These are phyloP conservation scores for Pogonophryne albipinna DNA, from an alignment of 2,797 vertebrate species.

Conservation along the genomic window DNA sequence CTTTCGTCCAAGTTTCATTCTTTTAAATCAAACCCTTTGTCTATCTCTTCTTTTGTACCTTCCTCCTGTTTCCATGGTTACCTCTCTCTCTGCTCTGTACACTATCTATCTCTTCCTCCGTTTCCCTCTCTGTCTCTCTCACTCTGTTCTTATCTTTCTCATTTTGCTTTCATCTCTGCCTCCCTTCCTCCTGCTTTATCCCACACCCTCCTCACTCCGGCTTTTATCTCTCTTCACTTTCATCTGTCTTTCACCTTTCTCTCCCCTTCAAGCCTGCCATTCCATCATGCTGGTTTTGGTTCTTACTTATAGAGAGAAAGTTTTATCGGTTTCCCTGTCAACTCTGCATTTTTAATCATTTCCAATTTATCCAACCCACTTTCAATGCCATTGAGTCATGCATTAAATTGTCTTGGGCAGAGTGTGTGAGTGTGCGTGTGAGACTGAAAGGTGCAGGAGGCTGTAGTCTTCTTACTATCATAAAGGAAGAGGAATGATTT, in stretches of 20 bases:
- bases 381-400: constrained; percentile 78
- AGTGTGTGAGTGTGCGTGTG: constrained; percentile 54
- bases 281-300: constrained; percentile 87
- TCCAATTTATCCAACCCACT: constrained; percentile 82
- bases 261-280: constrained; percentile 91
- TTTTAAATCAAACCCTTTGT: constrained; percentile 91
- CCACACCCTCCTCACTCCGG: constrained; percentile 88
- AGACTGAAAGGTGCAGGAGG: constrained; percentile 74
- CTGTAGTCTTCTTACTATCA: constrained; percentile 70
- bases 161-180: constrained; percentile 92
- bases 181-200: constrained; percentile 91
- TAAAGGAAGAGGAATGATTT: constrained; percentile 76
- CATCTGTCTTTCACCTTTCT: constrained; percentile 93
- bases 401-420: constrained; percentile 79
- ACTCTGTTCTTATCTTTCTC: constrained; percentile 92
- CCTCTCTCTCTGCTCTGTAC: constrained; percentile 89
- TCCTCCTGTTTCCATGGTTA: constrained; percentile 92
- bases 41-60: constrained; percentile 91
- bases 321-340: constrained; percentile 87
- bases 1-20: constrained; percentile 89
- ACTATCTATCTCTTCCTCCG: constrained; percentile 90
- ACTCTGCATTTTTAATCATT: constrained; percentile 88
- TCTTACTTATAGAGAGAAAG: constrained; percentile 87
- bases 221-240: constrained; percentile 92
- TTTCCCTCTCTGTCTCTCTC: constrained; percentile 90